phyloP scores from a whole-genome alignment of 2,113 vertebrate species.

The Peromyscus leucopus region DNA sequence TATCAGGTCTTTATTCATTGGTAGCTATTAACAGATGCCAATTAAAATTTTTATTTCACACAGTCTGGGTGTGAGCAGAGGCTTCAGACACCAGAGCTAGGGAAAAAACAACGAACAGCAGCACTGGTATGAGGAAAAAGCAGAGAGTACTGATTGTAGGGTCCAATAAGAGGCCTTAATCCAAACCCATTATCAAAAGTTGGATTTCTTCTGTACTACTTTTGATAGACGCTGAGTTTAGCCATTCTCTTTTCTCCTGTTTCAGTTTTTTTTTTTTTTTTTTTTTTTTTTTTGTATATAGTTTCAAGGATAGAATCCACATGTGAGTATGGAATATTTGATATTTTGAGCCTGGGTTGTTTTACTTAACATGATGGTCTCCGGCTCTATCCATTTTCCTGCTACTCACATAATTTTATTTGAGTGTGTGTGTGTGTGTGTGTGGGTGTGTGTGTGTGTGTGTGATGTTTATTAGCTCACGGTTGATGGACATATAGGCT shows the following conservation, averaged over 20 bases:
- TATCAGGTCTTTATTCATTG: not conserved
- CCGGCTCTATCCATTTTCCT: not conserved
- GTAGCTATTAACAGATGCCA: conserved; percentile 19
- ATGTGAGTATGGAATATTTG: not conserved
- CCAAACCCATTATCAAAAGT: conserved; percentile 26
- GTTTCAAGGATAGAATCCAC: not conserved
- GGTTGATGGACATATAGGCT: not conserved
- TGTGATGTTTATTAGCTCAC: not conserved
- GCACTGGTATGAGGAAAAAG: not conserved
- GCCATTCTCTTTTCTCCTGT: not conserved
- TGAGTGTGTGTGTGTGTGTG: not conserved
- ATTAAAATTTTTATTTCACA: conserved; percentile 9
- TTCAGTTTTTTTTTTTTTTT: not conserved
- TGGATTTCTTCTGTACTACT: not conserved
- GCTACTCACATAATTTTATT: not conserved
- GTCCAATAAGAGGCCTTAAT: not conserved
- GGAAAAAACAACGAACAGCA: not conserved
- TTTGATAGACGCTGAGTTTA: not conserved
- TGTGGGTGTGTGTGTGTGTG: not conserved
- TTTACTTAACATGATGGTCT: not conserved
- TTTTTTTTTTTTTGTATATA: not conserved
- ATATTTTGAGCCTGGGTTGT: not conserved
- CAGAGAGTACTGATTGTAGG: not conserved
- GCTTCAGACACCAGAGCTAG: not conserved
- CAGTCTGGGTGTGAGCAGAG: not conserved